Evolutionary conservation across 2,797 vertebrate species (phyloP).

Genomic region (Acanthurus tractus): DNA sequence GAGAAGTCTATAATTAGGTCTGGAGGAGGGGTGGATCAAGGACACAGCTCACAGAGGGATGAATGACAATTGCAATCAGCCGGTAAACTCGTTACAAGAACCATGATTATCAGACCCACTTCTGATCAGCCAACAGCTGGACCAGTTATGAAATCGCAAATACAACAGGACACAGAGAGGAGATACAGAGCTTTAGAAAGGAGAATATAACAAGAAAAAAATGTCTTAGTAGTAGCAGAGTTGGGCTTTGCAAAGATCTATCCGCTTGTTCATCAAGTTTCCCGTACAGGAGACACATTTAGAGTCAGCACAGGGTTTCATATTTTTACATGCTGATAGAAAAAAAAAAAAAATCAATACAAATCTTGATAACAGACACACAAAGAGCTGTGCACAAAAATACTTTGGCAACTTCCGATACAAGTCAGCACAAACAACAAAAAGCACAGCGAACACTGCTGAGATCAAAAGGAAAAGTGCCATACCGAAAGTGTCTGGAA

Average conservation of each 20-base stretch:
- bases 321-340: constrained; percentile 13
- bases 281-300: not conserved
- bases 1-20: constrained; percentile 83
- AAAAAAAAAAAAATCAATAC: constrained; percentile 17
- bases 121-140: constrained; percentile 57
- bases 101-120: constrained; percentile 71
- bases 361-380: constrained; percentile 25
- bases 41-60: constrained; percentile 74
- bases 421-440: constrained; percentile 53
- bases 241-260: constrained; percentile 2
- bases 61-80: constrained; percentile 77
- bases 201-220: not conserved
- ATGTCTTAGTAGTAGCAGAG: not conserved
- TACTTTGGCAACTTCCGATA: constrained; percentile 20
- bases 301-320: not conserved
- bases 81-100: constrained; percentile 64
- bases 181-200: constrained; percentile 1
- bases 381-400: constrained; percentile 20
- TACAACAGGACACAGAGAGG: constrained; percentile 8
- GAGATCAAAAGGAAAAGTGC: constrained; percentile 60
- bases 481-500: constrained; percentile 96
- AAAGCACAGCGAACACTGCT: constrained; percentile 28
- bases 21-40: constrained; percentile 78
- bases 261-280: constrained; percentile 1
- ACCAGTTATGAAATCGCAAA: constrained; percentile 38